These are phyloP conservation scores for Thelaira solivaga DNA, from an alignment of 2,888 invertebrate species.

Conservation along the genomic window DNA sequence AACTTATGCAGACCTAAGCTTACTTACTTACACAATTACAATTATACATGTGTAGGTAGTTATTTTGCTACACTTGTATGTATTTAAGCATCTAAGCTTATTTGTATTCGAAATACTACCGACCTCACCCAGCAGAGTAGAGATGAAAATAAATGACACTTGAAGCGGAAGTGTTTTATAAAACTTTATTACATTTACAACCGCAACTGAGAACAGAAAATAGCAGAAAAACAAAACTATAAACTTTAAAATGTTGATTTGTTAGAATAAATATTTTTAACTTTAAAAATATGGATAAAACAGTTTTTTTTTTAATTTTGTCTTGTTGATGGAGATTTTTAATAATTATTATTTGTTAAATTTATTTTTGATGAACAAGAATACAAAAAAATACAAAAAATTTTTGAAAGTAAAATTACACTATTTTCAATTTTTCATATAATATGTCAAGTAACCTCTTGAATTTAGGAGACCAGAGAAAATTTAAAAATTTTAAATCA, in stretches of 20 bases:
- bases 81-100: neutral
- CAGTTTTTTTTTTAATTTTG: too few relatives aligned
- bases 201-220: too few relatives aligned
- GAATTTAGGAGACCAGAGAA: too few relatives aligned
- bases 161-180: conserved; percentile 56
- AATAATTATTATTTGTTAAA: too few relatives aligned
- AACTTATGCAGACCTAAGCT: too few relatives aligned
- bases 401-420: too few relatives aligned
- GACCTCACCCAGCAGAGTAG: neutral
- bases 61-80: neutral
- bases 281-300: neutral
- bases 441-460: too few relatives aligned
- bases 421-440: too few relatives aligned
- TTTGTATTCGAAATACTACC: neutral
- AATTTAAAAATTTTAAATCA: too few relatives aligned
- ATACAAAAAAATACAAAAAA: too few relatives aligned
- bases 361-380: too few relatives aligned
- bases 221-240: conserved; percentile 8
- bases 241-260: conserved; percentile 34
- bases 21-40: neutral
- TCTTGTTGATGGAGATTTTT: too few relatives aligned
- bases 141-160: conserved; percentile 50
- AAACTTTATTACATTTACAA: conserved; percentile 55
- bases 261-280: conserved; percentile 42
- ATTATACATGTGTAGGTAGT: neutral